Evolutionary conservation across 37 sponge, comb jelly and placozoan species (phyloP).

Genomic region (Cladorhizidae sp.): DNA sequence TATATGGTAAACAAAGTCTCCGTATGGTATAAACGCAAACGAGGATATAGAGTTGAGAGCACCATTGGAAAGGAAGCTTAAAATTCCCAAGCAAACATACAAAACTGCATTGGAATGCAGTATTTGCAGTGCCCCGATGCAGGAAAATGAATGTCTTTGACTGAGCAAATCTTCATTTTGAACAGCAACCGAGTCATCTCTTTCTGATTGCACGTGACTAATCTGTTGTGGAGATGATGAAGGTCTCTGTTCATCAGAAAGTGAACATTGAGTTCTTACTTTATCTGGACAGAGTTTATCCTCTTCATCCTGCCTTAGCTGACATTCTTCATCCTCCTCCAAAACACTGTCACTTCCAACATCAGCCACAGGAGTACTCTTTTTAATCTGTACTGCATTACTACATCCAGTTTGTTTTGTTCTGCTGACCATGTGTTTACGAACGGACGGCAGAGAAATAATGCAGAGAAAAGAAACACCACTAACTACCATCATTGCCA

Average conservation of each 20-base stretch:
- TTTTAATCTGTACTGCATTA: not conserved
- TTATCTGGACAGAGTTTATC: too few species aligned
- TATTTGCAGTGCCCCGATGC: not conserved
- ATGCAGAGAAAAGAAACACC: conserved; percentile 65
- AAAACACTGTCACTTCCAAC: not conserved
- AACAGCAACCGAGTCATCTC: not conserved
- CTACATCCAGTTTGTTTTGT: not conserved
- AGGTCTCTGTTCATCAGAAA: too few species aligned
- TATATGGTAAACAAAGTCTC: conserved; percentile 64
- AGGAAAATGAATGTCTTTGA: not conserved
- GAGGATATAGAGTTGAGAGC: conserved; percentile 74
- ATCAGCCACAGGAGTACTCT: not conserved
- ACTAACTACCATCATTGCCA: conserved; percentile 46
- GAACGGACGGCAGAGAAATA: conserved; percentile 41
- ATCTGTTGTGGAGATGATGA: not conserved
- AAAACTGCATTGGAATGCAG: conserved; percentile 14
- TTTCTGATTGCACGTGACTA: not conserved
- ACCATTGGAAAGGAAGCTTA: conserved; percentile 79
- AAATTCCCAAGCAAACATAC: conserved; percentile 7
- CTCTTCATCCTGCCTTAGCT: too few species aligned
- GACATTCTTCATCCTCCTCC: not conserved
- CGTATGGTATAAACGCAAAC: conserved; percentile 80
- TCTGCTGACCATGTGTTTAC: conserved; percentile 14
- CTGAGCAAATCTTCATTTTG: not conserved
- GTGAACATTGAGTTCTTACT: too few species aligned